Evolutionary conservation across 2,797 vertebrate species (phyloP).

Genomic region (Chaetodon trifasciatus): DNA sequence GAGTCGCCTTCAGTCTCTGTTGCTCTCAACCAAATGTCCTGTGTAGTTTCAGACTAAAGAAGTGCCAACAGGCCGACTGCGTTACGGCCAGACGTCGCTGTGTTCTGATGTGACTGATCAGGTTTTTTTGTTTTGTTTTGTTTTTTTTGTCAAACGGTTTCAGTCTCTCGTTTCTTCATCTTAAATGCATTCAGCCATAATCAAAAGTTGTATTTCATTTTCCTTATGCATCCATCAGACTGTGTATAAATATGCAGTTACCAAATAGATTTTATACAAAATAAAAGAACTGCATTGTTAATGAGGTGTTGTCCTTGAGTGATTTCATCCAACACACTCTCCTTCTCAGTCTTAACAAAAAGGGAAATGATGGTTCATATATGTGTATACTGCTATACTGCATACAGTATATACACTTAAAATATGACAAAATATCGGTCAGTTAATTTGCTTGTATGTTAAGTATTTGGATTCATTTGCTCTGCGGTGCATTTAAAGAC

Average conservation of each 20-base stretch:
- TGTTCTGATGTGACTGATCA: slow-evolving; percentile 38
- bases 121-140: neutral
- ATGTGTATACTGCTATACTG: neutral
- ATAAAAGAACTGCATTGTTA: slow-evolving; percentile 74
- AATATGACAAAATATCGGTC: neutral
- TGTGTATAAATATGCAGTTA: slow-evolving; percentile 70
- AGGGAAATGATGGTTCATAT: neutral
- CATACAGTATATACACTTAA: neutral
- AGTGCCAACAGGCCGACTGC: slow-evolving; percentile 66
- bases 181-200: slow-evolving; percentile 52
- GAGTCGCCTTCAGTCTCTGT: neutral
- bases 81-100: slow-evolving; percentile 34
- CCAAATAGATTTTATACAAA: slow-evolving; percentile 78
- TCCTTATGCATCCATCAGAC: slow-evolving; percentile 45
- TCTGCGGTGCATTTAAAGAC: neutral
- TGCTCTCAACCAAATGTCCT: slow-evolving; percentile 44
- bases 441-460: neutral
- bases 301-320: slow-evolving; percentile 25
- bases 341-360: neutral
- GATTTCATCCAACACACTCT: slow-evolving; percentile 13
- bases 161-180: slow-evolving; percentile 28
- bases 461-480: neutral
- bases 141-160: slow-evolving; percentile 16
- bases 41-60: slow-evolving; percentile 38
- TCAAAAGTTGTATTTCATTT: slow-evolving; percentile 25